Base-by-base conservation (phyloP, 2,797 vertebrate species). In the Myripristis murdjan region DNA sequence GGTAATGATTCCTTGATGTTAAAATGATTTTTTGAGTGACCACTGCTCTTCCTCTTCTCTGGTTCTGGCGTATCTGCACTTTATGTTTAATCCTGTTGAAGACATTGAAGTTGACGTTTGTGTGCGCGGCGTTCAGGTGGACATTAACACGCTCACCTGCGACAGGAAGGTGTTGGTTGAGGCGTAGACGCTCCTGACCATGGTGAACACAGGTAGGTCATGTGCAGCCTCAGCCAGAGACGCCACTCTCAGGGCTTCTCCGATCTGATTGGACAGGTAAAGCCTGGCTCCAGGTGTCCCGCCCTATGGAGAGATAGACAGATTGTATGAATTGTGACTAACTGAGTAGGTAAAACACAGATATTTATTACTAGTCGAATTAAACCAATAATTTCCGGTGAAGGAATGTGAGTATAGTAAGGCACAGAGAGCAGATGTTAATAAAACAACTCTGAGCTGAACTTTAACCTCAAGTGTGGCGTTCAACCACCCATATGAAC, bases 161-260 rank as follows among this genome's bases (percentile, higher is more conserved):
- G 94, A 93, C 43, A 96, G 85, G 59, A 94, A 94, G 2, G 86
- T 91, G 41, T 92, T 92, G 28, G 93, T 93, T 1, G 93, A 94
- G 22, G 77, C 54, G 31, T 95, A 95, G 44, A 90, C 83, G 24
- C 90, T 95, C 84, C 86, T 94, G 71, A 95, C 79, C 71, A 95
- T 5, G 43, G 95, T 94, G 67, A 95, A 95, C 10, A 95, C 94
- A 4, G 95, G 95, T 20, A 94, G 91, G 71, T 95, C 94, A 52
- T 77, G 93, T 0, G 80, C 63, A 1, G 75, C 54, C 24, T 88
- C 83, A 5, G 85, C 78, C 58, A 93, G 61, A 68, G 93, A 91
- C 1, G 94, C 93, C 28, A 96, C 89, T 73, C 95, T 84, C 9
- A 95, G 73, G 1, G 94, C 91, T 77, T 96, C 95, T 84, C 76